phyloP scores from a whole-genome alignment of 2,888 invertebrate species.

The Luperina nickerlii region DNA sequence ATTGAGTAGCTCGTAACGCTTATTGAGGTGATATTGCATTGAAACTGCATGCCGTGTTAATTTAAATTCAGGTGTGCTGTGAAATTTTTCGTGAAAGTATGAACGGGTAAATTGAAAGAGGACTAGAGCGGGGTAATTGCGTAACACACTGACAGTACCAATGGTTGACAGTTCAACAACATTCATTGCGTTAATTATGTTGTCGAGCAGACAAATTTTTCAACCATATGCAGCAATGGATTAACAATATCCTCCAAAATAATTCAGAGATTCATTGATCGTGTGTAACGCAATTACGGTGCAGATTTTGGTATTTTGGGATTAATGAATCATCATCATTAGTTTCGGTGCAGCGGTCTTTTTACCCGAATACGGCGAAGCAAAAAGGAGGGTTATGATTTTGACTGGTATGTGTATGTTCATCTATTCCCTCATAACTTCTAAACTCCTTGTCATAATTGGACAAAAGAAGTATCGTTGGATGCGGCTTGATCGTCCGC shows the following conservation, averaged over 20 bases:
- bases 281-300: background rate
- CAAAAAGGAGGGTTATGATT: no score
- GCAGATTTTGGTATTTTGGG: background rate
- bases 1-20: conserved; percentile 53
- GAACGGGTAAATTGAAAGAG: background rate
- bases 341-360: background rate
- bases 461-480: no score
- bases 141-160: background rate
- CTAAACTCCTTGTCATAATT: no score
- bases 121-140: background rate
- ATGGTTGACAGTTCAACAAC: background rate
- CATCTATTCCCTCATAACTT: no score
- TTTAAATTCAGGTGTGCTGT: conserved; percentile 34
- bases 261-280: background rate
- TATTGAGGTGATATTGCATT: conserved; percentile 44
- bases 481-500: no score
- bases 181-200: background rate
- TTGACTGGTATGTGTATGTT: no score
- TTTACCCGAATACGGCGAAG: no score
- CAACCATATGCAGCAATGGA: background rate
- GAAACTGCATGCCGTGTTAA: conserved; percentile 35
- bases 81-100: background rate
- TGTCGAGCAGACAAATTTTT: background rate
- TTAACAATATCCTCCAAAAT: background rate
- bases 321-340: background rate